Evolutionary conservation across 2,888 invertebrate genomes (phyloP), one percentile per base, ranked within the genome.

Genomic region (Marronus borbonicus): DNA sequence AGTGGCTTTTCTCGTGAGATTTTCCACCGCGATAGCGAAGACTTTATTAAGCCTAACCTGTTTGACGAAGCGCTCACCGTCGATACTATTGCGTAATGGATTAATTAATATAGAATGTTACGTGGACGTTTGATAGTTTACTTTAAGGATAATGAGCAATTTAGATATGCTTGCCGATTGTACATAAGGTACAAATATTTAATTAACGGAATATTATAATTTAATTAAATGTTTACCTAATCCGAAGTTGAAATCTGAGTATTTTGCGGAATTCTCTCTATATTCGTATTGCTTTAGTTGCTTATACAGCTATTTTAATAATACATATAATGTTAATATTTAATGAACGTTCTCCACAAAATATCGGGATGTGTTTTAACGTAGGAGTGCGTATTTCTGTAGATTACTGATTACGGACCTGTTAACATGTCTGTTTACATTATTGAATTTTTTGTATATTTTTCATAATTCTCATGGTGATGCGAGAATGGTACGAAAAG

Each of bases 91-190:
- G 44, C 44, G 50, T 68, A 68, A 68, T 44, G 68, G n/a, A 20
- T 68, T 68, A 68, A 68, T 68, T 68, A 68, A 68, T 68, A 68
- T 68, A 50, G 50, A 24, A 68, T 68, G 36, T 28, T 44, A 24
- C 28, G 49, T 49, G 50, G 68, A 17, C 55, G 55, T n/a, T 55
- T 17, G 55, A 64, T 64, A 64, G 64, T 66, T 66, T 66, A 66
- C 24, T 68, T 50, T 50, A 50, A 50, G 50, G 28, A 68, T 68
- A 68, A 68, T 49, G 68, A 68, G 68, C 68, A 68, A 68, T 68
- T 68, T 68, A 68, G 68, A 68, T 68, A 49, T 49, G 24, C 14
- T 68, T 49, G 44, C 50, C 49, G 68, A 68, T 68, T 68, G 68
- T 49, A 28, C 24, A n/a, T 55, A 55, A 10, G 55, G 55, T 17